A percentile compares a stretch with the other conserved stretches of the same genome.
phyloP scores from a whole-genome alignment of 2,888 invertebrate genomes.

The Xanthorhoe designata region DNA sequence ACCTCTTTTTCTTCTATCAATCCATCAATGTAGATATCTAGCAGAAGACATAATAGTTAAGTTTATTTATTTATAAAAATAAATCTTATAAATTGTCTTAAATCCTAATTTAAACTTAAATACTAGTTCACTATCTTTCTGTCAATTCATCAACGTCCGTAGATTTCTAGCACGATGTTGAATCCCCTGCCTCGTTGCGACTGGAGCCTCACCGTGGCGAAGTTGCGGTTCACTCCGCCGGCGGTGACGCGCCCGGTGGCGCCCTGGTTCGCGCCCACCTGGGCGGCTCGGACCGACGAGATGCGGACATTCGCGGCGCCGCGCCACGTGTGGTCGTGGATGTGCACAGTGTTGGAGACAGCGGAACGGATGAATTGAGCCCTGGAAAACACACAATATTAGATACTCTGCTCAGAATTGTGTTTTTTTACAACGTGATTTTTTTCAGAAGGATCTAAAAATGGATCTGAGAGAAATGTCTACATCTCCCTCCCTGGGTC shows the following conservation, averaged over 20 bases:
- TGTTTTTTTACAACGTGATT: no score
- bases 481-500: no score
- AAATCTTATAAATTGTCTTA: no score
- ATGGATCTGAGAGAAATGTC: no score
- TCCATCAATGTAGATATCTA: no score
- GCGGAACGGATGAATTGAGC: not conserved
- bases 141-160: not conserved
- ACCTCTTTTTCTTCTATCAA: no score
- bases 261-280: not conserved
- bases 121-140: not conserved
- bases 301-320: not conserved
- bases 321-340: conserved; percentile 4
- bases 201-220: not conserved
- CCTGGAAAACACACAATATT: not conserved
- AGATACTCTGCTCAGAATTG: no score
- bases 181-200: not conserved
- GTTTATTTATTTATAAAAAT: no score
- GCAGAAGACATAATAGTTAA: no score
- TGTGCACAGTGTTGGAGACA: not conserved
- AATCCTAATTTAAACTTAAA: no score
- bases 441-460: no score
- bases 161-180: not conserved
- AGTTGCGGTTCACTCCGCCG: not conserved
- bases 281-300: not conserved
- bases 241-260: not conserved